Evolutionary conservation across 2,113 vertebrate genomes (phyloP).

Genomic region (Actenoides hombroni): DNA sequence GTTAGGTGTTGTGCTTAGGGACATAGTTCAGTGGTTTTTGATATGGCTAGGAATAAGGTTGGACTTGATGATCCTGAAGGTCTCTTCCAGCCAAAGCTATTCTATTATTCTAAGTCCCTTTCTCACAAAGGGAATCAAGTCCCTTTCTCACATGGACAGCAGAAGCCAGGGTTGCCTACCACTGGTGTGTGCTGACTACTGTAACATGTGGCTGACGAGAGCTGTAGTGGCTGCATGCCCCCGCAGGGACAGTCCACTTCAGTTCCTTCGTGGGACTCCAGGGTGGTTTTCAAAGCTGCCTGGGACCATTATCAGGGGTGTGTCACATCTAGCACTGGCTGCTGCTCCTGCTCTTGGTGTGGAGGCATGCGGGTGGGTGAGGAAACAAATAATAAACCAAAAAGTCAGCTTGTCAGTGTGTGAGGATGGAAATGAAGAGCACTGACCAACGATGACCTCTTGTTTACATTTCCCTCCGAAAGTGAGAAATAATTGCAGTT

Average conservation of each 20-base stretch:
- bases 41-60: too few relatives aligned
- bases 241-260: background rate
- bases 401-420: conserved; percentile 59
- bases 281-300: background rate
- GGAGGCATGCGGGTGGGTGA: background rate
- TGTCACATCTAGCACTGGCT: background rate
- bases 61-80: too few relatives aligned
- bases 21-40: too few relatives aligned
- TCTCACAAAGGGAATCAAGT: too few relatives aligned
- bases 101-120: too few relatives aligned
- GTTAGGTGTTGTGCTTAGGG: too few relatives aligned
- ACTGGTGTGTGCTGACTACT: background rate
- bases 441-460: conserved; percentile 71
- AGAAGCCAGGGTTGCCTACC: background rate
- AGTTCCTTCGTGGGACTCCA: background rate
- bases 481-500: conserved; percentile 72
- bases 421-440: conserved; percentile 60
- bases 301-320: background rate
- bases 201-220: background rate
- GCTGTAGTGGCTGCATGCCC: background rate
- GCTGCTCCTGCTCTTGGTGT: background rate
- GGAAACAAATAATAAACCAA: conserved; percentile 58
- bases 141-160: background rate
- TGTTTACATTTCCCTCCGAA: conserved; percentile 74
- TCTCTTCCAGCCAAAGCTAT: too few relatives aligned